These are phyloP conservation scores for Micrasema longulum DNA, from an alignment of 1,140 invertebrate genomes.

Conservation along the genomic window DNA sequence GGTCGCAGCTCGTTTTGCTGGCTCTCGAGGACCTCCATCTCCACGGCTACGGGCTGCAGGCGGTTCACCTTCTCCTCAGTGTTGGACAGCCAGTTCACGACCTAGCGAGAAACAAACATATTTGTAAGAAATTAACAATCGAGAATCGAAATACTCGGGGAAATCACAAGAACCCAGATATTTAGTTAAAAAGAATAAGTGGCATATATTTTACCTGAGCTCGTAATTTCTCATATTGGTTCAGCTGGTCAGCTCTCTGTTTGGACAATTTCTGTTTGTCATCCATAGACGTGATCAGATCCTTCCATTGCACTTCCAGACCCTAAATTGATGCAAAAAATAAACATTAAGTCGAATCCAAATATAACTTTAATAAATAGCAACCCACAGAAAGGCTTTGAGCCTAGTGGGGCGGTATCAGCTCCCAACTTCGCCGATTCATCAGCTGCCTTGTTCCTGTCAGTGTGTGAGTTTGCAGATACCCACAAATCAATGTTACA, in stretches of 20 bases:
- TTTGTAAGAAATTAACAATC: too few relatives aligned
- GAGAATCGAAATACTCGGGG: too few relatives aligned
- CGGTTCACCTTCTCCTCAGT: slow-evolving; percentile 81
- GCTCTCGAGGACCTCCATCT: slow-evolving; percentile 84
- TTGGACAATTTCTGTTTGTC: slow-evolving; percentile 87
- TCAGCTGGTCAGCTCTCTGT: slow-evolving; percentile 84
- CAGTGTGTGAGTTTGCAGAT: too few relatives aligned
- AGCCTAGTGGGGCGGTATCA: too few relatives aligned
- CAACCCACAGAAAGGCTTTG: too few relatives aligned
- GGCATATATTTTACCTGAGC: too few relatives aligned
- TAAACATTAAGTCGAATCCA: too few relatives aligned
- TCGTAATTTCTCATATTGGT: slow-evolving; percentile 86
- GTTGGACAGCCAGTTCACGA: slow-evolving; percentile 85
- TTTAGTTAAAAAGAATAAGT: too few relatives aligned
- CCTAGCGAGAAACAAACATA: slow-evolving; percentile 58
- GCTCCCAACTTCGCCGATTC: too few relatives aligned
- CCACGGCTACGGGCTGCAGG: slow-evolving; percentile 86
- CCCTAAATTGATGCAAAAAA: slow-evolving; percentile 62
- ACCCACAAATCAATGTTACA: not conserved
- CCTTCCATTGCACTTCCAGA: slow-evolving; percentile 89
- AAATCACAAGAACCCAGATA: too few relatives aligned
- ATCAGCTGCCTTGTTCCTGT: too few relatives aligned
- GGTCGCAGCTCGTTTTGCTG: slow-evolving; percentile 91
- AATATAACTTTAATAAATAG: too few relatives aligned
- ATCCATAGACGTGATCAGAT: slow-evolving; percentile 81